phyloP scores from a whole-genome alignment of 1,140 invertebrate species.

The Carcinoscorpius rotundicauda region DNA sequence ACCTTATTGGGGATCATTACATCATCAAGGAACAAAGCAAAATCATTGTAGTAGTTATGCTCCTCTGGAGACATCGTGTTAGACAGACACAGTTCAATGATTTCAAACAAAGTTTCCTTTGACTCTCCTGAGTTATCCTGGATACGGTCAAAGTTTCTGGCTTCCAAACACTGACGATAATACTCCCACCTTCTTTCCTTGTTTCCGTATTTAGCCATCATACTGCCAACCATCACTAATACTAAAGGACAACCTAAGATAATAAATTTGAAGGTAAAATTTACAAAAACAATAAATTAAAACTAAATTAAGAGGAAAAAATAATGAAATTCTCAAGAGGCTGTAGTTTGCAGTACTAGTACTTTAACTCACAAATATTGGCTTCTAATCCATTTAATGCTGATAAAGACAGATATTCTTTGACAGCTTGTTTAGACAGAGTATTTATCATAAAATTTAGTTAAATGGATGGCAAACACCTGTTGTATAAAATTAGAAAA shows the following conservation, averaged over 20 bases:
- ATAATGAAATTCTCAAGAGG: no score
- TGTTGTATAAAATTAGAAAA: no score
- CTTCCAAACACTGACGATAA: constrained; percentile 41
- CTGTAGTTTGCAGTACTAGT: no score
- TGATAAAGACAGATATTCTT: no score
- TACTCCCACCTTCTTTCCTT: constrained; percentile 45
- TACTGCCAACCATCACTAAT: constrained; percentile 46
- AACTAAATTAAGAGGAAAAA: no score
- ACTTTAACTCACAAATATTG: no score
- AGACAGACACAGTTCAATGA: constrained; percentile 28
- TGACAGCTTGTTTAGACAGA: no score
- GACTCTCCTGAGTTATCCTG: constrained; percentile 22
- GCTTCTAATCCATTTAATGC: no score
- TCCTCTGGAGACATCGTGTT: neutral
- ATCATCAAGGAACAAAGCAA: constrained; percentile 42
- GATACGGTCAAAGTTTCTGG: constrained; percentile 30
- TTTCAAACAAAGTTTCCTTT: constrained; percentile 23
- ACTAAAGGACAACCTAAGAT: constrained; percentile 39
- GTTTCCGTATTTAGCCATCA: constrained; percentile 45
- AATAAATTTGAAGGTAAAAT: neutral
- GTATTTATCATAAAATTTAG: no score
- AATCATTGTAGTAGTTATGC: constrained; percentile 31
- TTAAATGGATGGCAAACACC: no score
- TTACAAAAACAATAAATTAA: no score
- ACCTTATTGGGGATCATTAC: constrained; percentile 42